Base-by-base conservation (phyloP, 30 jellyfish, hydroid and myxozoan species). In the Aurelia aurita region DNA sequence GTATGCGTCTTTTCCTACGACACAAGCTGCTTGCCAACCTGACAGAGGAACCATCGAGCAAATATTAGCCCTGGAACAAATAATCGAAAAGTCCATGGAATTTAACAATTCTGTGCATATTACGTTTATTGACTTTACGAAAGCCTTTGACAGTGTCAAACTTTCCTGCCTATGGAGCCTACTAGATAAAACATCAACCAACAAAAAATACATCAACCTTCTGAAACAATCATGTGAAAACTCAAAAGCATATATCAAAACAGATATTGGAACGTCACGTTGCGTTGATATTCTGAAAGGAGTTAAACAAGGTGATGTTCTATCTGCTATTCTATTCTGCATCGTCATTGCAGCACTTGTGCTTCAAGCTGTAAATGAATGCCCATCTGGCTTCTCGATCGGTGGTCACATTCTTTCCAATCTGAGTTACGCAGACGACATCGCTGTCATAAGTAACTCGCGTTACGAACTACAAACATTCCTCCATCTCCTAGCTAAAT, bases 381-480 rank as follows among this genome's bases (percentile, higher is more conserved):
- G n/a, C n/a, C n/a, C n/a, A n/a, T n/a, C n/a, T n/a, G n/a, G n/a
- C n/a, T n/a, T n/a, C n/a, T 19, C 22, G 67, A 8, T 15, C 65
- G 12, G 21, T 22, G 8, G 58, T 14, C 13, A n/a, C n/a, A n/a
- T n/a, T n/a, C n/a, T n/a, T n/a, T n/a, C n/a, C n/a, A n/a, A n/a
- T n/a, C n/a, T n/a, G n/a, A n/a, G n/a, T n/a, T n/a, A n/a, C n/a
- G n/a, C n/a, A n/a, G n/a, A n/a, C n/a, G n/a, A n/a, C n/a, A 10
- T 31, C 69, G 67, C 67, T 67, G 68, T 20, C 21, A 14, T 13
- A 10, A 23, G 74, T 15, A 13, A 22, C 69, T 70, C 73, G 39
- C 13, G 68, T 39, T 23, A 35, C 83, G 83, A 70, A 39, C 83
- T 70, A 70, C 83, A 72, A 32, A 31, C 44, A 35, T 72, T 32